phyloP scores from a whole-genome alignment of 2,797 vertebrate genomes.

The Heterohyrax brucei region DNA sequence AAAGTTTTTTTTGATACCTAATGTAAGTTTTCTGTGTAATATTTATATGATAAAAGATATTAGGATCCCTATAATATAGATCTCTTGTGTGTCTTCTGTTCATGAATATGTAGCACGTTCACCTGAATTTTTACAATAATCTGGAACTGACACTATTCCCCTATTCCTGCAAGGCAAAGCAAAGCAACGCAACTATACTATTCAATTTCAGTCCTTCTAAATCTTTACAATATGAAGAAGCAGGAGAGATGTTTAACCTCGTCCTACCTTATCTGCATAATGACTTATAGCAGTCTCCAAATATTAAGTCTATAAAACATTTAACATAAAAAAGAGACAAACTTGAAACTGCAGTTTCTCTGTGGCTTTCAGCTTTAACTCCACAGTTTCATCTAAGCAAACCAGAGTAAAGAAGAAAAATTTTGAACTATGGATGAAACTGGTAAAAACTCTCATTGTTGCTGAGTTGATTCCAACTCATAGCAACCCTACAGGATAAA shows the following conservation, averaged over 20 bases:
- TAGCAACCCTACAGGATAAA: too few relatives aligned
- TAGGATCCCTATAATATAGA: constrained; percentile 79
- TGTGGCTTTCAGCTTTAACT: constrained; percentile 66
- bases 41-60: constrained; percentile 90
- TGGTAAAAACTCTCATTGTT: neutral
- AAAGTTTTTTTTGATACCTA: constrained; percentile 88
- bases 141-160: constrained; percentile 7
- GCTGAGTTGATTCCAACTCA: too few relatives aligned
- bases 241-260: constrained; percentile 18
- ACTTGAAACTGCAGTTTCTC: constrained; percentile 21
- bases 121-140: constrained; percentile 61
- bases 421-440: neutral
- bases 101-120: constrained; percentile 21
- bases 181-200: constrained; percentile 48
- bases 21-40: constrained; percentile 88
- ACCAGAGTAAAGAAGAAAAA: constrained; percentile 33
- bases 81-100: constrained; percentile 72
- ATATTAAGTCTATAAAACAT: constrained; percentile 45
- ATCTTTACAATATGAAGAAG: constrained; percentile 55
- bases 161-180: constrained; percentile 50
- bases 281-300: constrained; percentile 2
- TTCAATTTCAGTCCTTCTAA: constrained; percentile 18
- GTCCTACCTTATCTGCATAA: constrained; percentile 37
- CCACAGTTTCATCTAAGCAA: constrained; percentile 28
- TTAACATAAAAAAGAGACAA: constrained; percentile 59